phyloP scores from a whole-genome alignment of 2,797 vertebrate genomes.

The Sebastes miniatus region DNA sequence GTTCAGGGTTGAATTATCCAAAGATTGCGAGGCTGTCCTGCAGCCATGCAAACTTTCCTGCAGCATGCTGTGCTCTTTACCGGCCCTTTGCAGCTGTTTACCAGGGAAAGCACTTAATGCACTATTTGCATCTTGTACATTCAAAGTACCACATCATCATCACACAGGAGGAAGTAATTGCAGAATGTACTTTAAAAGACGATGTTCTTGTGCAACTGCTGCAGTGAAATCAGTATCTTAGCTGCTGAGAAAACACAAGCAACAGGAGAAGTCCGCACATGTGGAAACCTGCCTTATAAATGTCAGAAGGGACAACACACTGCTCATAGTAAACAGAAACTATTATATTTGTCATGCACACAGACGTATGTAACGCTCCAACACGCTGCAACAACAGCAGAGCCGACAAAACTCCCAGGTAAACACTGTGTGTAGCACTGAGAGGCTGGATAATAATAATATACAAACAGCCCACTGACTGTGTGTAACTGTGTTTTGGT shows the following conservation, averaged over 20 bases:
- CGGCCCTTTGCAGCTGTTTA: slow-evolving; percentile 5
- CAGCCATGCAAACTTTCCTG: slow-evolving; percentile 58
- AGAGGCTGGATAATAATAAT: not conserved
- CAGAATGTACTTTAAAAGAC: not conserved
- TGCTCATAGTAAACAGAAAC: slow-evolving; percentile 33
- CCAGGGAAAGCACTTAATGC: not conserved
- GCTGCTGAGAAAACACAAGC: not conserved
- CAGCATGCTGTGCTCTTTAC: not conserved
- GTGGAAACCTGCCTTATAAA: slow-evolving; percentile 73
- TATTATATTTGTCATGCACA: slow-evolving; percentile 6
- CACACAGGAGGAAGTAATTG: not conserved
- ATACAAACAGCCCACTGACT: not conserved
- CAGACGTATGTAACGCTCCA: not conserved
- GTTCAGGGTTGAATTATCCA: slow-evolving; percentile 29
- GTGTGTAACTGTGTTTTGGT: not conserved
- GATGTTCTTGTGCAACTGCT: not conserved
- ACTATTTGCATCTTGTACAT: not conserved
- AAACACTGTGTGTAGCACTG: slow-evolving; percentile 13
- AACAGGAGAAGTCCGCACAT: slow-evolving; percentile 34
- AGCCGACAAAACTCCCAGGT: not conserved
- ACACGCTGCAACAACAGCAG: slow-evolving; percentile 14
- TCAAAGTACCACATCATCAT: not conserved
- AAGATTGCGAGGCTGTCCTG: slow-evolving; percentile 29
- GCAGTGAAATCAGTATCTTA: slow-evolving; percentile 5
- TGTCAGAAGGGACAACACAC: slow-evolving; percentile 35